phyloP scores from a whole-genome alignment of 2,888 invertebrate genomes.

The Yponomeuta evonymella region DNA sequence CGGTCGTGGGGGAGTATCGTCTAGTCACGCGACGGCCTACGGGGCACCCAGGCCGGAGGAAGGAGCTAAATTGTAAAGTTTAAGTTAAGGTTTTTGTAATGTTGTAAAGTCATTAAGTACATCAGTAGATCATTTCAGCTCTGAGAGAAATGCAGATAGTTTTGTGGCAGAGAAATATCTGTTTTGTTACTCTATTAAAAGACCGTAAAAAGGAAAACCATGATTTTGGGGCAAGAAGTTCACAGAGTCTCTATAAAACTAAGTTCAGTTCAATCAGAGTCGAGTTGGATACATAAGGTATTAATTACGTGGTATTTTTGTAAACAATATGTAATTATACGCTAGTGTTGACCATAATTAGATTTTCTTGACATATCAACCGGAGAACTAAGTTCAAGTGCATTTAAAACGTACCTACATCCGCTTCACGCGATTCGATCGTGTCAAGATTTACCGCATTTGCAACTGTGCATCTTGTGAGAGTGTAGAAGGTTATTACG shows the following conservation, averaged over 20 bases:
- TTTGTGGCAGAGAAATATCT: too few relatives aligned
- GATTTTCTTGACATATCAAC: neutral
- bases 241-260: too few relatives aligned
- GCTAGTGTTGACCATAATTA: neutral
- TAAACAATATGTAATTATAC: neutral
- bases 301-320: neutral
- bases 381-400: neutral
- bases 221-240: too few relatives aligned
- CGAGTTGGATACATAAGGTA: neutral
- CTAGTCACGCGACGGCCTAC: slow-evolving; percentile 83
- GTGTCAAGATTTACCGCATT: neutral
- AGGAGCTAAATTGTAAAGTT: slow-evolving; percentile 34
- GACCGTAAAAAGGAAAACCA: too few relatives aligned
- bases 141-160: too few relatives aligned
- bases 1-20: slow-evolving; percentile 81
- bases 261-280: too few relatives aligned
- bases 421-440: neutral
- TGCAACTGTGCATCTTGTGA: neutral
- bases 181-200: too few relatives aligned
- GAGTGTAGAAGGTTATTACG: too few relatives aligned
- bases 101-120: too few relatives aligned
- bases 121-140: too few relatives aligned
- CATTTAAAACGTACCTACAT: neutral
- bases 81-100: slow-evolving; percentile 11
- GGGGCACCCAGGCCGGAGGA: slow-evolving; percentile 73